Percentiles rank a stretch among this genome's conserved stretches.
Evolutionary conservation across 2,113 vertebrate species (phyloP).

Genomic region (Trachemys scripta): DNA sequence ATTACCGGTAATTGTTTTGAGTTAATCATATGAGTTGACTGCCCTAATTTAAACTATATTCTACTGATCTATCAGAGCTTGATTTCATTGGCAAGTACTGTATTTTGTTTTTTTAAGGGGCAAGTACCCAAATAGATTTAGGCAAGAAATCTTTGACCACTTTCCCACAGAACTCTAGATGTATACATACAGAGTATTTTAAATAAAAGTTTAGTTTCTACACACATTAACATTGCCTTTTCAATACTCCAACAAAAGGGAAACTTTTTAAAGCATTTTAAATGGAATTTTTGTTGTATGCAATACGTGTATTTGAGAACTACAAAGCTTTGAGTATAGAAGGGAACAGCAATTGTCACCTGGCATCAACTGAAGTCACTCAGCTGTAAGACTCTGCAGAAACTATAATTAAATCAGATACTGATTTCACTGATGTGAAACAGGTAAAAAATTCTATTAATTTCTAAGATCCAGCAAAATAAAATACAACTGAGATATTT

Average conservation of each 20-base stretch:
- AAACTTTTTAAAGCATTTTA: neutral
- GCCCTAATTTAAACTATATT: neutral
- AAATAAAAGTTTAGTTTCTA: neutral
- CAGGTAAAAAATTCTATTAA: neutral
- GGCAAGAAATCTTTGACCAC: neutral
- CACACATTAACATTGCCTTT: neutral
- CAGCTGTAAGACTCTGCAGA: neutral
- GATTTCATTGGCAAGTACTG: neutral
- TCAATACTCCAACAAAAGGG: neutral
- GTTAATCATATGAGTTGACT: no score
- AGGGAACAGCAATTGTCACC: slow-evolving; percentile 50
- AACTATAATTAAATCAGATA: neutral
- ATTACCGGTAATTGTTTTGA: no score
- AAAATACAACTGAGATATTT: neutral
- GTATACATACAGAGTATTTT: neutral
- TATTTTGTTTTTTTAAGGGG: neutral
- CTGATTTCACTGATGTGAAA: neutral
- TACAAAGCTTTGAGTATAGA: slow-evolving; percentile 30
- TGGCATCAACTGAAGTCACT: neutral
- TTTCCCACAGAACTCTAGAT: neutral
- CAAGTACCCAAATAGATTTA: neutral
- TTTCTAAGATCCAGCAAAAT: neutral
- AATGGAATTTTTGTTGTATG: neutral
- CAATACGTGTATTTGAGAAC: neutral
- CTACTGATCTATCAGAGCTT: neutral